Conservation (phyloP, 2,797 vertebrate genomes). For the Lemur catta region DNA sequence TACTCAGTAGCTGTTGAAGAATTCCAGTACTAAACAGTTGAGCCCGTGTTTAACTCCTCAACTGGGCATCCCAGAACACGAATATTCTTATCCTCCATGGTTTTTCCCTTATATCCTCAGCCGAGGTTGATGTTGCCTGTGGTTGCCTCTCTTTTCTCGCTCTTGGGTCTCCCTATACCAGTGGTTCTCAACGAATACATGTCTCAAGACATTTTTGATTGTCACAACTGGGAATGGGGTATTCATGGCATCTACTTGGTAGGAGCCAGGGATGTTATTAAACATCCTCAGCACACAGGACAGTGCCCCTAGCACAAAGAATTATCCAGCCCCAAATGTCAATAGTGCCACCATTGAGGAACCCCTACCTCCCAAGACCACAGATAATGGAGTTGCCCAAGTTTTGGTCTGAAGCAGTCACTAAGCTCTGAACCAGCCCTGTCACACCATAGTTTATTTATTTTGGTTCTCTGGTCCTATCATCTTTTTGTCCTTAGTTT, state of each 20-base stretch:
- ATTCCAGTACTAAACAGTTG: conserved; percentile 42
- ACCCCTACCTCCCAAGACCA: not conserved
- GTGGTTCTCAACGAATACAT: not conserved
- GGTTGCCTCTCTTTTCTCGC: not conserved
- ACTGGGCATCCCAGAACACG: not conserved
- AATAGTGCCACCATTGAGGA: not conserved
- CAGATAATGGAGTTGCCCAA: not conserved
- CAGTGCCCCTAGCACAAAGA: not conserved
- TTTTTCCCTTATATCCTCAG: not conserved
- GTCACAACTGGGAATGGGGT: not conserved
- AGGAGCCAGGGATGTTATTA: not conserved
- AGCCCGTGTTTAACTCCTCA: conserved; percentile 22
- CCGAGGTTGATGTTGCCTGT: not conserved
- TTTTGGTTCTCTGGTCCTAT: conserved; percentile 1
- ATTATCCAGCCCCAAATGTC: not conserved
- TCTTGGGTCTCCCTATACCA: not conserved
- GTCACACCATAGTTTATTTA: not conserved
- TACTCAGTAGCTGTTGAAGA: conserved; percentile 40
- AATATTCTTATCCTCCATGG: not conserved
- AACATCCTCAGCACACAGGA: not conserved
- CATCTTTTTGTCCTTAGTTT: not conserved
- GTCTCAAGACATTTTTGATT: not conserved
- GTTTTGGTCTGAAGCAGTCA: not conserved
- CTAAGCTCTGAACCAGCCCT: not conserved
- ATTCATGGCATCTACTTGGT: not conserved